Conservation (phyloP, 2,113 vertebrate genomes). For the Rhabdomys dilectus region DNA sequence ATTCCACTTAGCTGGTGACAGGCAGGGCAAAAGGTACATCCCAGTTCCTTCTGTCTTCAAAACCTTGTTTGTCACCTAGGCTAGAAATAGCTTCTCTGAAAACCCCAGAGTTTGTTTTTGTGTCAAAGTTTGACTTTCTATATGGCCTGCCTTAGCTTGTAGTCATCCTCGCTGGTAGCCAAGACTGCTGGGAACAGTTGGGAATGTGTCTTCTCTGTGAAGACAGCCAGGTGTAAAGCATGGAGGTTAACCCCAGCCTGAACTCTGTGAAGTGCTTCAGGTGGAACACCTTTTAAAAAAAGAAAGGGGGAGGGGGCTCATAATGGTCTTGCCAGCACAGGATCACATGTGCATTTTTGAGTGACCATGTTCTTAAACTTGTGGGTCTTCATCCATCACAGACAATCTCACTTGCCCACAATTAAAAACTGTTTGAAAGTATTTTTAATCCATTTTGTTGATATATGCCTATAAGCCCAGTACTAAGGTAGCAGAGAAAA, state of each 20-base stretch:
- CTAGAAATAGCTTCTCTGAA: constrained; percentile 71
- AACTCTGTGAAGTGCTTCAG: neutral
- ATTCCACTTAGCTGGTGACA: neutral
- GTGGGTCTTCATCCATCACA: neutral
- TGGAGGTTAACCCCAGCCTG: neutral
- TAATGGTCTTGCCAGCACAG: neutral
- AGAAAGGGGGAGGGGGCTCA: neutral
- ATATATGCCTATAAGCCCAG: neutral
- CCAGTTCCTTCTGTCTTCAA: constrained; percentile 17
- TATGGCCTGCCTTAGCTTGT: neutral
- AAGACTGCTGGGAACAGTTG: neutral
- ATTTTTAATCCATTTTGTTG: neutral
- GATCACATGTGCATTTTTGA: rapidly evolving
- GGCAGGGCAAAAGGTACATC: rapidly evolving
- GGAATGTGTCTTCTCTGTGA: neutral
- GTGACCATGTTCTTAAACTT: neutral
- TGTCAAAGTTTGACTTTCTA: constrained; percentile 68
- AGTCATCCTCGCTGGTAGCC: neutral
- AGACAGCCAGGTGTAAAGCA: rapidly evolving
- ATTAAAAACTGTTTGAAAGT: neutral
- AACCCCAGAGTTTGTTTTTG: constrained; percentile 68
- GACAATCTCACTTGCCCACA: neutral
- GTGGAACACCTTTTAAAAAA: neutral
- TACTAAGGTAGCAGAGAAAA: neutral
- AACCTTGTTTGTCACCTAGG: constrained; percentile 55